phyloP scores from a whole-genome alignment of 2,797 vertebrate genomes.

The Bradypodion pumilum region DNA sequence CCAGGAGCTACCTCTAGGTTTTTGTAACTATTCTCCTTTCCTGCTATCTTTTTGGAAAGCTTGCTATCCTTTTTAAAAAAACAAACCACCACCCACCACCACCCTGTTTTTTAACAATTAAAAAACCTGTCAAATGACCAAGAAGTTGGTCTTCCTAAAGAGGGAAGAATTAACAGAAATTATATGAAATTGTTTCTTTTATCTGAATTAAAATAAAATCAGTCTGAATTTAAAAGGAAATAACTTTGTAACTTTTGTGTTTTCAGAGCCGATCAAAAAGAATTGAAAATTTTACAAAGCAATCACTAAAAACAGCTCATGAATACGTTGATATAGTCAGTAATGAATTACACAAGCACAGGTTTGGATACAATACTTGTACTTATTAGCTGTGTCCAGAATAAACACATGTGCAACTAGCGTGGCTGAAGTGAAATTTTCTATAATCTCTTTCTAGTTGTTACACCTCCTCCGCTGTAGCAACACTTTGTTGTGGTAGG shows the following conservation, averaged over 20 bases:
- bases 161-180: not conserved
- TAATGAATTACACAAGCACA: conserved; percentile 77
- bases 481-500: no score
- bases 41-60: no score
- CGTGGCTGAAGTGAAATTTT: not conserved
- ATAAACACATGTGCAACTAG: not conserved
- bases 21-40: no score
- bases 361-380: conserved; percentile 74
- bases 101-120: no score
- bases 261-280: conserved; percentile 79
- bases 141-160: not conserved
- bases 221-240: conserved; percentile 14
- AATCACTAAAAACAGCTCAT: conserved; percentile 81
- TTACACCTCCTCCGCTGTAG: not conserved
- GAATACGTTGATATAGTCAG: conserved; percentile 81
- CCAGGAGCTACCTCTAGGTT: no score
- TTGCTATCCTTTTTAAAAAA: no score
- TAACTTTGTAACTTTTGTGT: conserved; percentile 29
- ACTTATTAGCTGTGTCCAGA: not conserved
- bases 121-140: no score
- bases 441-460: not conserved
- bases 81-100: no score
- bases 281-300: conserved; percentile 85
- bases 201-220: not conserved
- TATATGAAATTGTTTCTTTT: not conserved